These are phyloP conservation scores for Oppia nitens DNA, from an alignment of 1,140 invertebrate species.

Conservation along the genomic window DNA sequence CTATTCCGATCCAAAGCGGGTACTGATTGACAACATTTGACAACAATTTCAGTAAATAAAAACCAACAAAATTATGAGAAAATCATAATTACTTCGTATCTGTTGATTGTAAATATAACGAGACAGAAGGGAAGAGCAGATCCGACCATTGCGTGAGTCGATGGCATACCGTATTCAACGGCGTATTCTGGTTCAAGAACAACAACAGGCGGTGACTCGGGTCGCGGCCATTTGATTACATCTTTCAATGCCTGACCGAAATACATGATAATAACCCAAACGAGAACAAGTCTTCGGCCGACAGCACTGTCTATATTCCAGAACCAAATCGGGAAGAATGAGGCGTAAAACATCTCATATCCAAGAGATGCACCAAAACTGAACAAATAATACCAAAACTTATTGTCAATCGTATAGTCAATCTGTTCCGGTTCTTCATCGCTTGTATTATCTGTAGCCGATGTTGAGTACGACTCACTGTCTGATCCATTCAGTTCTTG, in stretches of 20 bases:
- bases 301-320: conserved; percentile 78
- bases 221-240: conserved; percentile 63
- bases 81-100: conserved; percentile 57
- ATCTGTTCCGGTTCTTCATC: conserved; percentile 15
- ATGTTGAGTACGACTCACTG: conserved; percentile 7
- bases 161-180: conserved; percentile 81
- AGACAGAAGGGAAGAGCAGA: conserved; percentile 68
- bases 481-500: background rate
- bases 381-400: conserved; percentile 72
- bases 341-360: conserved; percentile 71
- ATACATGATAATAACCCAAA: conserved; percentile 72
- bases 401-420: conserved; percentile 45
- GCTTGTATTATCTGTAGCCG: conserved; percentile 12
- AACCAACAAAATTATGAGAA: conserved; percentile 10
- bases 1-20: conserved; percentile 29
- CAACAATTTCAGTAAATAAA: background rate
- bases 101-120: conserved; percentile 53
- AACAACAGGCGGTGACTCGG: conserved; percentile 56
- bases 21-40: conserved; percentile 29
- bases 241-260: conserved; percentile 74
- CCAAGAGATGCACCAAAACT: conserved; percentile 61
- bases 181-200: conserved; percentile 67
- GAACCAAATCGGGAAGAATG: conserved; percentile 74
- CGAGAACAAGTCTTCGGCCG: conserved; percentile 53
- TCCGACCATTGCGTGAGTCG: conserved; percentile 79